Base-by-base conservation (phyloP, 2,888 invertebrate species). In the Morinoia aosen region DNA sequence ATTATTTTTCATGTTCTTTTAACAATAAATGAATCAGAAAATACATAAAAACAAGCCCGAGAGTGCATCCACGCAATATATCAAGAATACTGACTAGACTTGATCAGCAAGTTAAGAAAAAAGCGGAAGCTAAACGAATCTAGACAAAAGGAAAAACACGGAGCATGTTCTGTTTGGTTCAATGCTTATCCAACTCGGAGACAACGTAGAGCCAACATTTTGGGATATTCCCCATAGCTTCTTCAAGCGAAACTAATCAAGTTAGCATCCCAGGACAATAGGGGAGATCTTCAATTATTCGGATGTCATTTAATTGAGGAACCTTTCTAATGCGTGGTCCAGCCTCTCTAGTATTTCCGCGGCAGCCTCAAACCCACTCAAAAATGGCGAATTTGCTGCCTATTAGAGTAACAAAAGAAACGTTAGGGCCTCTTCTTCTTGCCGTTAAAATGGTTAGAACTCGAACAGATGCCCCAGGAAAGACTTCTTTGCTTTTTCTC, bases 361-460 rank as follows among this genome's bases (percentile, higher is more conserved):
- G 90, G 90, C 48, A 40, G 90, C 48, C 90, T 90, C 90, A 48
- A 90, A 90, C 90, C 90, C 90, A 39, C 57, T 93, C 93, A 93
- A 93, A 93, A 93, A 93, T 57, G 39, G 93, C 57, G 57, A 93
- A 93, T 93, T 93, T 93, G 93, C 93, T 57, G 93, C 57, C 93
- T 57, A 57, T 93, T 93, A 93, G 93, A 33, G 57, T 48, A 93
- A 57, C 93, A 57, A 93, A 93, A 57, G 93, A 93, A 93, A 57
- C 93, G 93, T 93, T 93, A 93, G 93, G 57, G 93, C 39, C 90
- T 90, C 90, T 90, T 90, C 90, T 90, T 40, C 90, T 90, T 90
- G 90, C 90, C 90, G 90, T 39, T 90, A 90, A 90, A 90, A 90
- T 90, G 90, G 90, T 90, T 90, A 90, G 90, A 90, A 90, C 90